These are phyloP conservation scores for Aphelinus atriplicis DNA, from an alignment of 1,140 invertebrate species.

Conservation along the genomic window DNA sequence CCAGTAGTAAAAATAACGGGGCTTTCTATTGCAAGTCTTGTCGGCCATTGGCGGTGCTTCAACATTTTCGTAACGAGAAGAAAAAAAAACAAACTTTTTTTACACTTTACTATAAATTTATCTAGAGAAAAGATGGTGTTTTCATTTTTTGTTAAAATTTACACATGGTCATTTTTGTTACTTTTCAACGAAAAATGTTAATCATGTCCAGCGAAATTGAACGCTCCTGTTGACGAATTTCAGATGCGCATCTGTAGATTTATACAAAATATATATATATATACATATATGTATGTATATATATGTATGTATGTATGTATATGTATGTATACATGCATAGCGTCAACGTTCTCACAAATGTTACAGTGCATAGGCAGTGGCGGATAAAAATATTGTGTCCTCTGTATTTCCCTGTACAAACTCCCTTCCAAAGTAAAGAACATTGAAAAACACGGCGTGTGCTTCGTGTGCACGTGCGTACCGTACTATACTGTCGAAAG, in stretches of 20 bases:
- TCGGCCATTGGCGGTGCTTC: conserved; percentile 24
- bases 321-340: neutral
- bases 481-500: neutral
- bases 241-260: conserved; percentile 27
- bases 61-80: conserved; percentile 19
- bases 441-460: conserved; percentile 11
- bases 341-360: conserved; percentile 19
- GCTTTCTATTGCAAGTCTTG: conserved; percentile 30
- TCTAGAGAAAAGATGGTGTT: neutral
- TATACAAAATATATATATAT: conserved; percentile 19
- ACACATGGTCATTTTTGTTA: conserved; percentile 1
- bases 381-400: conserved; percentile 28
- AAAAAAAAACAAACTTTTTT: neutral
- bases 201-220: conserved; percentile 12
- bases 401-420: neutral
- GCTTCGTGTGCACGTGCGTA: neutral
- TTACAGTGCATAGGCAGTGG: conserved; percentile 29
- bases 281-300: too few species aligned
- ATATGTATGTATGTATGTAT: too few species aligned
- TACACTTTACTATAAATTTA: neutral
- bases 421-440: conserved; percentile 13
- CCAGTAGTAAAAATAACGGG: conserved; percentile 36
- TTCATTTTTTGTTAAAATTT: conserved; percentile 6
- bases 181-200: conserved; percentile 17
- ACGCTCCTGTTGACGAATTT: conserved; percentile 1